Conservation (phyloP, 2,113 vertebrate species). For the Poeciliopsis occidentalis region DNA sequence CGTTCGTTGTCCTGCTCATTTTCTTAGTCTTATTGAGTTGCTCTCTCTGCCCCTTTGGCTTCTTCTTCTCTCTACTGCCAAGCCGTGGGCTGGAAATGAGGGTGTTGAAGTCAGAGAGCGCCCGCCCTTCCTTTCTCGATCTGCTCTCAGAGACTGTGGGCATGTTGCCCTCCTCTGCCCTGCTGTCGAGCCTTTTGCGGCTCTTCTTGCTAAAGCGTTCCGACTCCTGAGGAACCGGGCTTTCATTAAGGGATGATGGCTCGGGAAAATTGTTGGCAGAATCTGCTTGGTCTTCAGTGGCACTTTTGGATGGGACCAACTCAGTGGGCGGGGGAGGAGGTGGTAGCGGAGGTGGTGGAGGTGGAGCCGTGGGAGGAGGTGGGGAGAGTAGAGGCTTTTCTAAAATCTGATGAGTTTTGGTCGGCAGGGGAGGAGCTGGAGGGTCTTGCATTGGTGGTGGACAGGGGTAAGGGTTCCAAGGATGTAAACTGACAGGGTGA, state of each 20-base stretch:
- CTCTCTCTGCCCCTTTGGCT: constrained; percentile 93
- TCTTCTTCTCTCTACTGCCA: constrained; percentile 95
- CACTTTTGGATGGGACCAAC: constrained; percentile 85
- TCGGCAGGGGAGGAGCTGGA: constrained; percentile 79
- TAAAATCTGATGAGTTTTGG: constrained; percentile 87
- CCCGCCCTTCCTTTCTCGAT: constrained; percentile 92
- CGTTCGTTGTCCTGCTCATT: constrained; percentile 90
- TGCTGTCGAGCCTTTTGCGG: constrained; percentile 91
- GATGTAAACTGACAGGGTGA: constrained; percentile 91
- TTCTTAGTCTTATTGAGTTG: constrained; percentile 93
- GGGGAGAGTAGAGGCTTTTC: constrained; percentile 88
- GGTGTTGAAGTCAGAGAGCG: constrained; percentile 93
- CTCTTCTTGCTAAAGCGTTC: constrained; percentile 94
- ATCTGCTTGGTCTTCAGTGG: constrained; percentile 88
- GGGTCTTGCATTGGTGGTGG: constrained; percentile 90
- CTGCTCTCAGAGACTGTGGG: constrained; percentile 91
- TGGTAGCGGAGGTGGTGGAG: constrained; percentile 79
- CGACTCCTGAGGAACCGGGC: constrained; percentile 89
- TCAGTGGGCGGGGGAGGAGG: constrained; percentile 86
- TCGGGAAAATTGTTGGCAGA: constrained; percentile 91
- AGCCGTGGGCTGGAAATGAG: constrained; percentile 94
- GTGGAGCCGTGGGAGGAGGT: constrained; percentile 73
- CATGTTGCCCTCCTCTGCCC: constrained; percentile 90
- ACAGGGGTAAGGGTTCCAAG: constrained; percentile 90
- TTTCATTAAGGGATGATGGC: constrained; percentile 91